These are phyloP conservation scores for Dinothrombium tinctorium DNA, from an alignment of 1,140 invertebrate species.

Conservation along the genomic window DNA sequence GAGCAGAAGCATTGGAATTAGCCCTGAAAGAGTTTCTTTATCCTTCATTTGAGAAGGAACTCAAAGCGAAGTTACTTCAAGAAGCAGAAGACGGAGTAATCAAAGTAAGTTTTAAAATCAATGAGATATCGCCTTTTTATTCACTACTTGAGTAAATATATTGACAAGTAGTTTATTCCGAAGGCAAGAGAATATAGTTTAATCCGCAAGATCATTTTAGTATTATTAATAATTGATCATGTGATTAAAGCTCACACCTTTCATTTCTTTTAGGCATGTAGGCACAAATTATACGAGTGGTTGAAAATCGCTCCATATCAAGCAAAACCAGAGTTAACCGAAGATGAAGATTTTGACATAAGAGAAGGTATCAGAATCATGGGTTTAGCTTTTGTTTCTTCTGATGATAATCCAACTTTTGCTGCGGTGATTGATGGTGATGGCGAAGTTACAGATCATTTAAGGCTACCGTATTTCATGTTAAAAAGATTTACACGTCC, in stretches of 20 bases:
- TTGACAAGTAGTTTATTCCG: no score
- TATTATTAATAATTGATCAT: conserved; percentile 5
- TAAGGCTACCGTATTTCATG: conserved; percentile 55
- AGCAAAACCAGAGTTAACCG: conserved; percentile 41
- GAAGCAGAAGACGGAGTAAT: conserved; percentile 79
- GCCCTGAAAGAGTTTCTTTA: conserved; percentile 68
- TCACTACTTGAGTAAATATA: not conserved
- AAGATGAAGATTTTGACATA: conserved; percentile 75
- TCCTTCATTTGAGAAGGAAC: conserved; percentile 66
- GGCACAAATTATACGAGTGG: conserved; percentile 67
- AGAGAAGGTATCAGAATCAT: conserved; percentile 61
- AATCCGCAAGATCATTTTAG: no score
- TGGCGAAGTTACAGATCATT: conserved; percentile 71
- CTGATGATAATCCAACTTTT: conserved; percentile 61
- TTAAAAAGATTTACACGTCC: conserved; percentile 30
- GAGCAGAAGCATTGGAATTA: conserved; percentile 61
- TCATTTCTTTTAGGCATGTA: conserved; percentile 35
- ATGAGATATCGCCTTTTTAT: not conserved
- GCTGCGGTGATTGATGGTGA: conserved; percentile 60
- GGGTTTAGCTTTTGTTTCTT: conserved; percentile 62
- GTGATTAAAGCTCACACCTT: not conserved
- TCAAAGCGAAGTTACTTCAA: conserved; percentile 46
- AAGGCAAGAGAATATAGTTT: no score
- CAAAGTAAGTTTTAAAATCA: conserved; percentile 19
- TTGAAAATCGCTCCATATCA: conserved; percentile 69